phyloP scores from a whole-genome alignment of 2,797 vertebrate species.

The Nyctibius grandis region DNA sequence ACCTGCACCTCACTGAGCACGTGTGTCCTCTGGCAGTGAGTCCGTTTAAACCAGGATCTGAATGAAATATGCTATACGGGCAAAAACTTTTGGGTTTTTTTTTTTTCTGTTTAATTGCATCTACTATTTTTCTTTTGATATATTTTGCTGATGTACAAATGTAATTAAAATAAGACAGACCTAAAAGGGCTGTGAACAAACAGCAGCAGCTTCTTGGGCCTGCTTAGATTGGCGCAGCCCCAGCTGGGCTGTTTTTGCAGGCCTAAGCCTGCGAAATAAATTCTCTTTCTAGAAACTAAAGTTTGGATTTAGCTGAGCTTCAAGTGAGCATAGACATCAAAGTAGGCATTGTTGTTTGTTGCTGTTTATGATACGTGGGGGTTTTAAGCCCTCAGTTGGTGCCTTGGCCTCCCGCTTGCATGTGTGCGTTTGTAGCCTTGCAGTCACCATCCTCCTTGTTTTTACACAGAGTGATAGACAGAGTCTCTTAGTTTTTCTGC shows the following conservation, averaged over 20 bases:
- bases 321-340: not conserved
- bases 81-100: not conserved
- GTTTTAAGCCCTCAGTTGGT: not conserved
- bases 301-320: not conserved
- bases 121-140: not conserved
- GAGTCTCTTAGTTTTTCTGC: not conserved
- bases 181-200: not conserved
- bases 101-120: not conserved
- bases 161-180: not conserved
- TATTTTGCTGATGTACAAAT: not conserved
- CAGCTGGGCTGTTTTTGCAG: not conserved
- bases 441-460: not conserved
- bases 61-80: not conserved
- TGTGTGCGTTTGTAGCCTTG: rapidly evolving
- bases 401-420: not conserved
- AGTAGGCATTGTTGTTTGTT: not conserved
- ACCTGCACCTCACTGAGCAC: rapidly evolving
- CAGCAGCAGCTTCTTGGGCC: not conserved
- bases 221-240: not conserved
- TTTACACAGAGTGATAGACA: not conserved
- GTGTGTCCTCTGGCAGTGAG: not conserved
- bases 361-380: not conserved
- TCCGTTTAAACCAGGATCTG: not conserved
- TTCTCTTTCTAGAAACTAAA: not conserved
- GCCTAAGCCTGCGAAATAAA: not conserved